Conservation (phyloP, 2,797 vertebrate species). For the Cottoperca gobio region DNA sequence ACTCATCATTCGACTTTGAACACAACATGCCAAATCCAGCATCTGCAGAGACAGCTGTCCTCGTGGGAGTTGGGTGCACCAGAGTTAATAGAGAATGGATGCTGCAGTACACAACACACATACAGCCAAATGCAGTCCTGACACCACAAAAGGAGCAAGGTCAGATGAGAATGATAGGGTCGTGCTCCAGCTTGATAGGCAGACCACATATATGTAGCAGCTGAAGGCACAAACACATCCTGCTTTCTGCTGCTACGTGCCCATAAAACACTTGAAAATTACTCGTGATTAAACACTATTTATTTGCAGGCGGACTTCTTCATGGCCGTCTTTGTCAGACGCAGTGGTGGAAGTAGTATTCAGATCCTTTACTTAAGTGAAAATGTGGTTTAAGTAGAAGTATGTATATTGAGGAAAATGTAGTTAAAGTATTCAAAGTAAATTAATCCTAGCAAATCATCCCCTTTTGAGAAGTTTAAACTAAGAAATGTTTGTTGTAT, state of each 20-base stretch:
- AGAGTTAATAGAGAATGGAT: constrained; percentile 41
- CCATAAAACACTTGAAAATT: not conserved
- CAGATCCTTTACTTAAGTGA: not conserved
- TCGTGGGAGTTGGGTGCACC: constrained; percentile 31
- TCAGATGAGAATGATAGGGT: constrained; percentile 17
- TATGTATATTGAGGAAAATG: too few relatives aligned
- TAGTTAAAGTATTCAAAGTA: not conserved
- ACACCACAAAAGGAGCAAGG: constrained; percentile 23
- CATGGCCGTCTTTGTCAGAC: not conserved
- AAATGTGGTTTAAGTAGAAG: not conserved
- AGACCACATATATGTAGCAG: not conserved
- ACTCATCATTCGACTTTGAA: constrained; percentile 38
- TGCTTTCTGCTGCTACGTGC: constrained; percentile 2
- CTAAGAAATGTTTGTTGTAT: not conserved
- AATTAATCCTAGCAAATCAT: not conserved
- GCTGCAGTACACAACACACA: constrained; percentile 23
- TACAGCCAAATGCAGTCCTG: constrained; percentile 8
- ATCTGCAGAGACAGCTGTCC: constrained; percentile 53
- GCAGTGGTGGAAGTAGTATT: not conserved
- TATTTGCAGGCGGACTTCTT: not conserved
- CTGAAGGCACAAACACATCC: not conserved
- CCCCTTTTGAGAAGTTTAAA: not conserved
- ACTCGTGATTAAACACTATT: not conserved
- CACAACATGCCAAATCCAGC: constrained; percentile 32
- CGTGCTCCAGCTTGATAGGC: not conserved